A percentile compares a stretch with the other conserved stretches of the same genome.
Evolutionary conservation across 2,113 vertebrate genomes (phyloP).

Genomic region (Talpa occidentalis): DNA sequence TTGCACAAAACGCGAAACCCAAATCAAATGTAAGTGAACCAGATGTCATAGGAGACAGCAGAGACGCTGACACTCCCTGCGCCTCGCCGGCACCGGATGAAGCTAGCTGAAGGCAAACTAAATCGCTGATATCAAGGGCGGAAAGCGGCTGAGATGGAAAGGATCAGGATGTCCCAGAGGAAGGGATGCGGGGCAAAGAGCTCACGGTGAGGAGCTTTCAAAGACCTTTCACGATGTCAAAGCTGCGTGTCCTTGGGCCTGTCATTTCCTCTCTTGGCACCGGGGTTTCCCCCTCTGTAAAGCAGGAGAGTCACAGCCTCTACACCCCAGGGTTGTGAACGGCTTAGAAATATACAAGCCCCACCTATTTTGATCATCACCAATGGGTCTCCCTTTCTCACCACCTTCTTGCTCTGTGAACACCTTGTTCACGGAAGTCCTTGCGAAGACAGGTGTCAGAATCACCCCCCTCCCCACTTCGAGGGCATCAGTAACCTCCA

Average conservation of each 20-base stretch:
- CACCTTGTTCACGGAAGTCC: neutral
- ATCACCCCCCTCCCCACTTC: neutral
- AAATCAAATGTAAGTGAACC: fast-evolving
- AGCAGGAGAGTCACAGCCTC: neutral
- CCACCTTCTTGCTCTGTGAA: neutral
- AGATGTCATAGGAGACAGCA: neutral
- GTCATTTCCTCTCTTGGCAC: neutral
- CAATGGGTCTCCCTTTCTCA: fast-evolving
- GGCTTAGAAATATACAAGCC: neutral
- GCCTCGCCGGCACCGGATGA: fast-evolving
- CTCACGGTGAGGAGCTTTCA: fast-evolving
- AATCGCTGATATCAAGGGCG: fast-evolving
- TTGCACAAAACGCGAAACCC: fast-evolving
- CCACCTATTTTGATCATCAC: neutral
- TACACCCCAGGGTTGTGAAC: fast-evolving
- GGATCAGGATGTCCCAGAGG: neutral
- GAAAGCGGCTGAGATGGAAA: fast-evolving
- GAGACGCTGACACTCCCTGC: fast-evolving
- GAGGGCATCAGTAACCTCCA: neutral
- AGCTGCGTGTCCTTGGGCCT: neutral
- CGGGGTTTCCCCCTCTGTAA: neutral
- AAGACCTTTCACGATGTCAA: fast-evolving
- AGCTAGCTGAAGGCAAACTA: fast-evolving
- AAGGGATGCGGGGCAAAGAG: neutral
- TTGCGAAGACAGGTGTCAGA: neutral